Base-by-base conservation (phyloP, 2,113 vertebrate species). In the Percopsis transmontana region DNA sequence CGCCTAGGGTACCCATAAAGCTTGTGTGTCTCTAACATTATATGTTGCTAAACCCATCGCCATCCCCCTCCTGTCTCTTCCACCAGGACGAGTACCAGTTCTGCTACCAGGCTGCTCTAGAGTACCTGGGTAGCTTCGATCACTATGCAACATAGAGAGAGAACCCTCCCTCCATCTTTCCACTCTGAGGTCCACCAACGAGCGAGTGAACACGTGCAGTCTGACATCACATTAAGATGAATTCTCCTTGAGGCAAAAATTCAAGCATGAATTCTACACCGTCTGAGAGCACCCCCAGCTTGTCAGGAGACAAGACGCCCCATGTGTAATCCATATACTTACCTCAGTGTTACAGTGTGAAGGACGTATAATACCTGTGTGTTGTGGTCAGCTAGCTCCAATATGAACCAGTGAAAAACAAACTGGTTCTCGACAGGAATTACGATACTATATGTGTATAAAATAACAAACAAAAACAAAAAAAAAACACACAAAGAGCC, bases 91-190 rank as follows among this genome's bases (percentile, higher is more conserved):
- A 98, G 70, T 97, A 98, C 89, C 96, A 97, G 93, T 97, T 98
- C 91, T 97, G 96, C 75, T 98, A 97, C 85, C 96, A 97, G 92
- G 96, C 96, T 0, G 95, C 94, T 40, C 92, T 98, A 66, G 96
- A 98, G 70, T 98, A 98, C 83, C 93, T 98, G 81, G 96, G 96
- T 66, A 98, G 96, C 90, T 98, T 98, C 77, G 96, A 98, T 91
- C 96, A 98, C 95, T 98, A 98, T 96, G 96, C 96, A 96, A 97
- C 96, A 86, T 98, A 96, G 95, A 61, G 65, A 81, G 64, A 62
- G 70, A 85, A 91, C 67, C 51, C 62, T 61, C 54, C 55, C 57
- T 72, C 83, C 68, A 68, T 85, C 74, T 68, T 77, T 82, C 80
- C 61, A 68, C 85, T 80, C 79, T 40, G 50, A 76, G 66, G 70